phyloP scores from a whole-genome alignment of 2,797 vertebrate species.

The Mus minutoides region DNA sequence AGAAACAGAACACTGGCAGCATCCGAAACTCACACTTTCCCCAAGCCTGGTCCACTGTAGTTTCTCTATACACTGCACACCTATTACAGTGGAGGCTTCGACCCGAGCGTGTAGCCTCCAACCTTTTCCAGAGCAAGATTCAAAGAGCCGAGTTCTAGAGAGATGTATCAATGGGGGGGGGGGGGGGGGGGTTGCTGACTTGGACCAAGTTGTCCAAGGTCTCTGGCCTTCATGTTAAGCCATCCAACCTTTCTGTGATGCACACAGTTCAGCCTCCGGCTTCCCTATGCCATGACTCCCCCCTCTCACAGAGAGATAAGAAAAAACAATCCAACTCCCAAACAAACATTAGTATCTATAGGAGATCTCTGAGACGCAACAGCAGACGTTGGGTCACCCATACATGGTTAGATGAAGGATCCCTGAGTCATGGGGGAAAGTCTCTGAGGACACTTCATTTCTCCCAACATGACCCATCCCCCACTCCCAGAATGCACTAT shows the following conservation, averaged over 20 bases:
- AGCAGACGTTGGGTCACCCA: fast-evolving
- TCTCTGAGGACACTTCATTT: not conserved
- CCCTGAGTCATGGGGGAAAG: no score
- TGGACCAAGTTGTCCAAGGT: not conserved
- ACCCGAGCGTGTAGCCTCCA: not conserved
- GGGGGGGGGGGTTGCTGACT: no score
- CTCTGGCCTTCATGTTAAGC: not conserved
- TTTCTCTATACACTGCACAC: not conserved
- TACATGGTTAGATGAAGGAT: fast-evolving
- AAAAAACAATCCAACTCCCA: not conserved
- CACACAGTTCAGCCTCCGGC: not conserved
- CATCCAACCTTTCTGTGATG: not conserved
- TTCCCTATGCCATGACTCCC: not conserved
- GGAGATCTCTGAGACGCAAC: not conserved
- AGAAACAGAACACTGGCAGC: not conserved
- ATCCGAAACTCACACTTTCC: not conserved
- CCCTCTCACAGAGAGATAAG: not conserved
- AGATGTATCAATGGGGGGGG: not conserved
- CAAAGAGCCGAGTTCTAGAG: not conserved
- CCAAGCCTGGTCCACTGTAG: not conserved
- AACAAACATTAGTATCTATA: not conserved
- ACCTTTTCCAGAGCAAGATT: not conserved
- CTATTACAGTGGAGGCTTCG: no score
- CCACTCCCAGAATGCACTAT: not conserved
- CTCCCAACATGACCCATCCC: not conserved